phyloP scores from a whole-genome alignment of 2,888 invertebrate genomes.

The Onchidella celtica region DNA sequence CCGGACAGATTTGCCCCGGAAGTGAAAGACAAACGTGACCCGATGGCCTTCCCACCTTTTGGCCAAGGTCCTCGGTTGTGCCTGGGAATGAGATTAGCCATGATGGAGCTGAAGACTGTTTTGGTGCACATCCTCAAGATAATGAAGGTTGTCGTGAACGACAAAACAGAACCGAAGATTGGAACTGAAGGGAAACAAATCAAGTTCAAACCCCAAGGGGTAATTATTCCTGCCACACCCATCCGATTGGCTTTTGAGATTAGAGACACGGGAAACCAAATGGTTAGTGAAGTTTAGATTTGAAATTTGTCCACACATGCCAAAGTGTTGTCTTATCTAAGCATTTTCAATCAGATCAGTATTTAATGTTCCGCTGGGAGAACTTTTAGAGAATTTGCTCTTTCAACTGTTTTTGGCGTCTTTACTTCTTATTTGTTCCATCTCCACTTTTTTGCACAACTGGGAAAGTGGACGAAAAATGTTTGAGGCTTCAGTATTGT shows the following conservation, averaged over 20 bases:
- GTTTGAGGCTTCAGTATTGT: no score
- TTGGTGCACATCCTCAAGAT: slow-evolving; percentile 15
- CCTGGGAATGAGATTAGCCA: slow-evolving; percentile 32
- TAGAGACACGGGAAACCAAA: background rate
- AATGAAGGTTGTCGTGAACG: background rate
- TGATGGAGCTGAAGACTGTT: slow-evolving; percentile 26
- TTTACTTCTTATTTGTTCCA: no score
- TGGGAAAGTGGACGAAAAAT: no score
- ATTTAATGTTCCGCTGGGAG: no score
- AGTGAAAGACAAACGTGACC: slow-evolving; percentile 15
- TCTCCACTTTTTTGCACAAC: no score
- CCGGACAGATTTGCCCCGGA: slow-evolving; percentile 25
- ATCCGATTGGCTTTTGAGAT: slow-evolving; percentile 21
- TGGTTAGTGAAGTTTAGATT: no score
- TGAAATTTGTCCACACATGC: no score
- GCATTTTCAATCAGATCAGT: no score
- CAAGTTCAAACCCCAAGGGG: slow-evolving; percentile 11
- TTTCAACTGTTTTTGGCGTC: no score
- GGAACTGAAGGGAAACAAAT: background rate
- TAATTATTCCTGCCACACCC: background rate
- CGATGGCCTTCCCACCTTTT: slow-evolving; percentile 21
- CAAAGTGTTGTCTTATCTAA: no score
- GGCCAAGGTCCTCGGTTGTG: slow-evolving; percentile 32
- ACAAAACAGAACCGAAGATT: slow-evolving; percentile 16
- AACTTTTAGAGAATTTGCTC: no score